A percentile compares a stretch with the other conserved stretches of the same genome.
Conservation (phyloP, 2,113 vertebrate species). For the Cervus canadensis region DNA sequence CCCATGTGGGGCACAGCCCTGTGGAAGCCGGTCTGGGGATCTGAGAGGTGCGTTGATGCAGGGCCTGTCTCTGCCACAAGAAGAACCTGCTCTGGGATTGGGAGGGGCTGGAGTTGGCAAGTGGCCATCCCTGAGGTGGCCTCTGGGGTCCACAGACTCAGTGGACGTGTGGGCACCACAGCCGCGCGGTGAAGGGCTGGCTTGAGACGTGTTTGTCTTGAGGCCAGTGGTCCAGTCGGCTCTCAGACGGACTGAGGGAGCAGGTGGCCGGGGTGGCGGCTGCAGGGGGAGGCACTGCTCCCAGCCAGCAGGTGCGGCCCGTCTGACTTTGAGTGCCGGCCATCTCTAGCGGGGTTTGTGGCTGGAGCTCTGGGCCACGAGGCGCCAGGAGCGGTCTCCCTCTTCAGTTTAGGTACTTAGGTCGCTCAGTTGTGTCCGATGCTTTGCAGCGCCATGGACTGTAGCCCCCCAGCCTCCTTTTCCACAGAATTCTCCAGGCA, state of each 20-base stretch:
- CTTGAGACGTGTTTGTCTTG: neutral
- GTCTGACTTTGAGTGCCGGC: neutral
- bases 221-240: neutral
- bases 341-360: neutral
- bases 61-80: neutral
- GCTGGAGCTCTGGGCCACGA: neutral
- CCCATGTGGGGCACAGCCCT: neutral
- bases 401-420: neutral
- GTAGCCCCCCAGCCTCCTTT: neutral
- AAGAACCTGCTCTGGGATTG: neutral
- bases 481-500: neutral
- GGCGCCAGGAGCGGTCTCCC: neutral
- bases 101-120: neutral
- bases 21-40: neutral
- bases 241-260: neutral
- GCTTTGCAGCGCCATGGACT: neutral
- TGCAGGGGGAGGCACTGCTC: too few relatives aligned
- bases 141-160: too few relatives aligned
- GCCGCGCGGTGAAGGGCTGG: neutral
- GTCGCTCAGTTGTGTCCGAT: neutral
- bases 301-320: rapidly evolving
- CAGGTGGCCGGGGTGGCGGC: neutral
- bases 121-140: neutral
- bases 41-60: neutral
- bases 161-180: neutral